Conservation (phyloP, 1,140 invertebrate species). For the Rhopalosiphum padi region DNA sequence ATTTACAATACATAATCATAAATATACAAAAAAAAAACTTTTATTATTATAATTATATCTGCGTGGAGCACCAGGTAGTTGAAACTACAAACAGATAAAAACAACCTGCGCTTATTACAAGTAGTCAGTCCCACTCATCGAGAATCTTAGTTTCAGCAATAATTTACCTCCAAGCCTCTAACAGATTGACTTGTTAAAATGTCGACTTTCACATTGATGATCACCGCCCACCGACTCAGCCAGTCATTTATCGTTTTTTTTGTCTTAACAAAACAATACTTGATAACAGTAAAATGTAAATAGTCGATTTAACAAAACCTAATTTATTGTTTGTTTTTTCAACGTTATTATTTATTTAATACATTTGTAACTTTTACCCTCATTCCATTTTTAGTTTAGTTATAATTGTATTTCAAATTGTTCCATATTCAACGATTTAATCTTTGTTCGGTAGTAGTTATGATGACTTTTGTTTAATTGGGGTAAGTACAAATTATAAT, state of each 20-base stretch:
- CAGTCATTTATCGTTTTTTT: background rate
- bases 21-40: too few species aligned
- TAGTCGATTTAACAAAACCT: background rate
- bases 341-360: background rate
- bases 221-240: background rate
- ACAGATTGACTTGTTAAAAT: background rate
- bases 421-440: background rate
- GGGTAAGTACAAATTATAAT: background rate
- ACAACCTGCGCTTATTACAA: background rate
- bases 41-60: too few species aligned
- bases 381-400: background rate
- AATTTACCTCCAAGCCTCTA: background rate
- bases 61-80: too few species aligned
- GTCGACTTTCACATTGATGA: background rate
- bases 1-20: too few species aligned
- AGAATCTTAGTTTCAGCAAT: background rate
- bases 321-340: background rate
- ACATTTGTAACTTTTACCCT: background rate
- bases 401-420: background rate
- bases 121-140: background rate
- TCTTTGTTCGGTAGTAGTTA: background rate
- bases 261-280: background rate
- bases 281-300: background rate
- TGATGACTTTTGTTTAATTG: background rate
- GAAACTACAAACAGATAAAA: too few species aligned